Evolutionary conservation across 1,140 invertebrate species (phyloP).

Genomic region (Leptinotarsa lineolata): DNA sequence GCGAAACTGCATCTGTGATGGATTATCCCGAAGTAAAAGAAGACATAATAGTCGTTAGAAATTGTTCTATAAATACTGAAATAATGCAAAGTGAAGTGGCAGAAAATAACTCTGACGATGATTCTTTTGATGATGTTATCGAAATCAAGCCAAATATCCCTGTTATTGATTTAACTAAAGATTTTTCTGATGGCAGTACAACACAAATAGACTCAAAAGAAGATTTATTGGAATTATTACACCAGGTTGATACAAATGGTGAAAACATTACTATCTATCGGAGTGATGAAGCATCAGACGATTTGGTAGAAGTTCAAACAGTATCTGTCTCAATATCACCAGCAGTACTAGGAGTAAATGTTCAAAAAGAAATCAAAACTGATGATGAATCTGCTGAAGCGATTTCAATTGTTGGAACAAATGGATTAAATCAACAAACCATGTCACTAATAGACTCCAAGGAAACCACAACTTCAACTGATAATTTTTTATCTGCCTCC

Average conservation of each 20-base stretch:
- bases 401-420: too few relatives aligned
- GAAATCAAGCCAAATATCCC: conserved; percentile 19
- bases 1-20: neutral
- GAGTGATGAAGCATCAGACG: conserved; percentile 8
- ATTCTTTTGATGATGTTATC: conserved; percentile 20
- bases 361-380: too few relatives aligned
- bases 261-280: conserved; percentile 20
- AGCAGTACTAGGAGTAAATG: neutral
- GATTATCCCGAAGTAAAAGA: neutral
- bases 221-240: neutral
- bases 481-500: too few relatives aligned
- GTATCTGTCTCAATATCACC: conserved; percentile 13
- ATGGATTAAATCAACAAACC: too few relatives aligned
- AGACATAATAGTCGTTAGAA: too few relatives aligned
- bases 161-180: conserved; percentile 26
- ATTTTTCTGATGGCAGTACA: neutral
- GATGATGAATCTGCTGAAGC: too few relatives aligned
- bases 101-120: neutral
- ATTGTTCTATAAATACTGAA: neutral
- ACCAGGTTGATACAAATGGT: neutral
- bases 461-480: too few relatives aligned
- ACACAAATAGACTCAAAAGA: neutral
- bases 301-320: conserved; percentile 16
- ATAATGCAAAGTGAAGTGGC: neutral
- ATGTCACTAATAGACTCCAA: too few relatives aligned